These are phyloP conservation scores for Sparus aurata DNA, from an alignment of 2,797 vertebrate species.

Conservation along the genomic window DNA sequence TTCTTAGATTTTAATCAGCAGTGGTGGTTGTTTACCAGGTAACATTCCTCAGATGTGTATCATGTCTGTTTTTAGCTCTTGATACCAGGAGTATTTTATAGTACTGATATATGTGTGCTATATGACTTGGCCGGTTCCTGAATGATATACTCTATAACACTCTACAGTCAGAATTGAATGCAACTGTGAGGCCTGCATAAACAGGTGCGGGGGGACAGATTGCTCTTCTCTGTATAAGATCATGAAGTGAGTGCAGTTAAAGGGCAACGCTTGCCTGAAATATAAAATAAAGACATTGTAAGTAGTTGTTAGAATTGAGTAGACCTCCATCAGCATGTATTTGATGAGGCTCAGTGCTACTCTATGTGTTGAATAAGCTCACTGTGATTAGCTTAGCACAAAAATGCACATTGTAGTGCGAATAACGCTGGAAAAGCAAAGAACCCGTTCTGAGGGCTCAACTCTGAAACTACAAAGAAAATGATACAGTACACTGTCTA, in stretches of 20 bases:
- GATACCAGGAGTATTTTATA: slow-evolving; percentile 11
- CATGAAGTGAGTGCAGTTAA: neutral
- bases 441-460: neutral
- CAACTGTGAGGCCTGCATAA: neutral
- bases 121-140: neutral
- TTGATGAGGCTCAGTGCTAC: slow-evolving; percentile 1
- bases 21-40: too few relatives aligned
- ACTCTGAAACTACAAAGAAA: neutral
- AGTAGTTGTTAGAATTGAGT: neutral
- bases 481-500: neutral
- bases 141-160: neutral
- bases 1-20: too few relatives aligned
- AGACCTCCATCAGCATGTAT: neutral
- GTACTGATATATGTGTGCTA: neutral
- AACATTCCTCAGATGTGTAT: too few relatives aligned
- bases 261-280: neutral
- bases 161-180: neutral
- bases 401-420: neutral
- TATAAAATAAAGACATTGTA: neutral
- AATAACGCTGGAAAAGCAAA: neutral
- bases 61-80: too few relatives aligned
- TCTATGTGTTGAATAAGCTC: neutral
- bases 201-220: neutral
- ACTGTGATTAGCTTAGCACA: neutral
- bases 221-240: neutral